Base-by-base conservation (phyloP, 2,888 invertebrate genomes). In the Phytoseiulus persimilis region DNA sequence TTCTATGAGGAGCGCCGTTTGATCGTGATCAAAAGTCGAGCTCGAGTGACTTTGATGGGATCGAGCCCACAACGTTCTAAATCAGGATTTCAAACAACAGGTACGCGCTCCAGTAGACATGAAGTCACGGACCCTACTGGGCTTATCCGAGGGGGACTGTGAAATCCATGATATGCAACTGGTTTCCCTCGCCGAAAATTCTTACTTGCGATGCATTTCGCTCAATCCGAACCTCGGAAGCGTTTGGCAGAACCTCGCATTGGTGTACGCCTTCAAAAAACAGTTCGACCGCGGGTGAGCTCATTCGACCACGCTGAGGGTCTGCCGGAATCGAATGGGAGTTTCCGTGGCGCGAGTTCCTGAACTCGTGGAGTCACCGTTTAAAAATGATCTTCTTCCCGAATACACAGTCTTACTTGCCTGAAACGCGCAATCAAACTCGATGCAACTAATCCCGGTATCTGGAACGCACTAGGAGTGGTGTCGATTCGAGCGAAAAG, bases 391-490 rank as follows among this genome's bases (percentile, higher is more conserved):
- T 23, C 65, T 65, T 14, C 14, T 28, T 65, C 18, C 18, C 65
- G 9, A 39, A 39, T 9, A 6, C 33, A 0, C 33, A 87, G 87
- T 9, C 2, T 87, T 6, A 39, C 87, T 45, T 87, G 87, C 33
- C 28, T 87, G 87, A 87, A 87, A 87, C 87, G 87, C 9, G 87
- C 87, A 28, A 87, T 87, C 32, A 39, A 33, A n/a, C 87, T 87
- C 5, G 33, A 87, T n/a, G 39, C 87, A 11, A 87, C 28, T 14
- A 39, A 23, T 11, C 39, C 87, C 32, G 9, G 18, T 11, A 32
- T 87, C 5, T 87, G 87, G 87, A 87, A 45, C 87, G 32, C 87
- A 6, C 31, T 87, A 9, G 87, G 87, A 28, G 87, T 87, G 6
- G n/a, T 87, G 5, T 33, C 87, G n/a, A 45, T 87, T 23, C 32